Evolutionary conservation across 2,113 vertebrate species (phyloP).

Genomic region (Okapia johnstoni): DNA sequence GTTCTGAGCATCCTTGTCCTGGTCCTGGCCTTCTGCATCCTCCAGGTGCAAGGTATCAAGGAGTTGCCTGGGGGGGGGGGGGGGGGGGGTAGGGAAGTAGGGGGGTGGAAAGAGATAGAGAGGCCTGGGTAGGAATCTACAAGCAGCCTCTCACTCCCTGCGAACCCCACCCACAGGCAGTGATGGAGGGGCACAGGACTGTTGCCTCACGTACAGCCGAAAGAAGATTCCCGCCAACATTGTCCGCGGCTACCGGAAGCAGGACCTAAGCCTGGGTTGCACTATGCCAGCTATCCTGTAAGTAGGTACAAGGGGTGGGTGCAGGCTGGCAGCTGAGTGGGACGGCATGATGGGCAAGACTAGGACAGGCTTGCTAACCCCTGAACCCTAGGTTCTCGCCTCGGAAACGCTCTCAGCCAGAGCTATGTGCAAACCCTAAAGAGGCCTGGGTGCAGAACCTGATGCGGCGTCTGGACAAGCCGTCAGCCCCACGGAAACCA

Average conservation of each 20-base stretch:
- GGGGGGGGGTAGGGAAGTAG: not conserved
- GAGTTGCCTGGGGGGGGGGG: not conserved
- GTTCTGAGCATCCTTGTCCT: constrained; percentile 47
- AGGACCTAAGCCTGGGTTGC: constrained; percentile 65
- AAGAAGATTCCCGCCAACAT: rapidly evolving
- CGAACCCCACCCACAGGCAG: constrained; percentile 63
- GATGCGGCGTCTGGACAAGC: constrained; percentile 44
- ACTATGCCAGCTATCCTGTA: constrained; percentile 67
- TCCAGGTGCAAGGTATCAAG: constrained; percentile 60
- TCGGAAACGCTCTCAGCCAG: constrained; percentile 49
- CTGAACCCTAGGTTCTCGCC: constrained; percentile 55
- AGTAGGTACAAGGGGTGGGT: constrained; percentile 47
- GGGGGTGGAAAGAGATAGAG: not conserved
- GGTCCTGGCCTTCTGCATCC: constrained; percentile 50
- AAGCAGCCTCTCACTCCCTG: not conserved
- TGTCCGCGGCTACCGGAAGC: constrained; percentile 71
- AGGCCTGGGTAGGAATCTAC: not conserved
- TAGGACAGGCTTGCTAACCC: not conserved
- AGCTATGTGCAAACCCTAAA: constrained; percentile 64
- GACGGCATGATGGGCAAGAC: not conserved
- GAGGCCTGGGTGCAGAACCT: constrained; percentile 58
- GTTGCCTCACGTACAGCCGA: constrained; percentile 75
- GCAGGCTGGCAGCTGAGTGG: not conserved
- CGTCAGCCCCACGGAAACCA: not conserved
- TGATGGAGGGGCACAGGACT: constrained; percentile 68